Evolutionary conservation across 2,797 vertebrate genomes (phyloP), one percentile per base, ranked within the genome.

Genomic region (Todus mexicanus): DNA sequence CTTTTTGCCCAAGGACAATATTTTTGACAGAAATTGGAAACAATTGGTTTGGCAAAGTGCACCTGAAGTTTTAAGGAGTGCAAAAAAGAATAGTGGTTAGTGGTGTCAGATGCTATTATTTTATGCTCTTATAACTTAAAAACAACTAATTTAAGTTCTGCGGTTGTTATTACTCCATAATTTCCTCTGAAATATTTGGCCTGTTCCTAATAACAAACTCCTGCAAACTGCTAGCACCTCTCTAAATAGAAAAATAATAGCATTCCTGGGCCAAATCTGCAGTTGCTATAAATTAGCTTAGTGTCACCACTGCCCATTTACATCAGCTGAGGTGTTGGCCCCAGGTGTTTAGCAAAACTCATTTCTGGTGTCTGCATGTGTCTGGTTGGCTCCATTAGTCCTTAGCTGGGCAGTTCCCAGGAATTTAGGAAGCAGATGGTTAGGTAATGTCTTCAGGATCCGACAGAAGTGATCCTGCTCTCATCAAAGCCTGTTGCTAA

Each of bases 11-110:
- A 95, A 95, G 75, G 93, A 95, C 91, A 95, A 95, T 90, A 96
- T 96, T 97, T 97, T 92, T 91, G 91, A 95, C 80, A 95, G 87
- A 92, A 95, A 90, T 95, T 97, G 95, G 95, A 97, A 95, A 96
- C 95, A 97, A 95, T 96, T 93, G 90, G 87, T 94, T 97, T 97
- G 95, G 95, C 96, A 90, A 91, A 88, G 76, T 0, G 3, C 37
- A 74, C 53, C 64, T 51, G 6, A 90, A 94, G 75, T 73, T 92
- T 93, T 64, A 92, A 90, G 57, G 37, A 92, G 33, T 26, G 78
- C 68, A 92, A 95, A 90, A 93, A 89, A 94, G 85, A 96, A 94
- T 61, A 92, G 91, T 11, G 71, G 88, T 95, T 95, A 93, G 87
- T 74, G 86, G 87, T 97, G 95, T 95, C 95, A 96, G 73, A 95